A percentile compares a stretch with the other conserved stretches of the same genome.
Evolutionary conservation across 2,113 vertebrate genomes (phyloP).

Genomic region (Tonatia bakeri): DNA sequence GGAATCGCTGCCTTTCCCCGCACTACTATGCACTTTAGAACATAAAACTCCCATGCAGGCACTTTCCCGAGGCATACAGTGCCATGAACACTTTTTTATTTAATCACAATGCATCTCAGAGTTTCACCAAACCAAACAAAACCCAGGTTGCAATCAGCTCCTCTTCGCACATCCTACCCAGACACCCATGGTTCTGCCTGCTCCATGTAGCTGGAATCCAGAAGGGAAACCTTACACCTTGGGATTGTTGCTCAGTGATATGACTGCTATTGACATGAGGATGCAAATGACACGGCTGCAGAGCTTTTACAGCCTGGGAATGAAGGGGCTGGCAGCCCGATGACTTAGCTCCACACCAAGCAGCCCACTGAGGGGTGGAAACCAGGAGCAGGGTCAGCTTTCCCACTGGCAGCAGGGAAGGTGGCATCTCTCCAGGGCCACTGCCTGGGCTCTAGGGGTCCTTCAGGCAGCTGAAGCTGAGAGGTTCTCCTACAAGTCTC

Average conservation of each 20-base stretch:
- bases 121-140: conserved; percentile 51
- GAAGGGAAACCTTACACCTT: conserved; percentile 48
- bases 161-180: background rate
- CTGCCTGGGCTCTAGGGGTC: background rate
- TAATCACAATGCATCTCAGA: conserved; percentile 54
- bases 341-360: background rate
- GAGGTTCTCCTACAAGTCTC: background rate
- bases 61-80: conserved; percentile 70
- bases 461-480: background rate
- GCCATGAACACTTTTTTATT: conserved; percentile 60
- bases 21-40: conserved; percentile 12
- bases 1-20: background rate
- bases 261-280: background rate
- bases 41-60: conserved; percentile 51
- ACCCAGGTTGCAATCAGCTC: conserved; percentile 65
- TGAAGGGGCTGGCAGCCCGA: background rate
- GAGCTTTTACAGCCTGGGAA: background rate
- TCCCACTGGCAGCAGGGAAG: background rate
- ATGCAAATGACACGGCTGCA: background rate
- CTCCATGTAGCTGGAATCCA: conserved; percentile 61
- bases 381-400: accelerated
- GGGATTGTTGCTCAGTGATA: background rate
- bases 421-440: background rate
- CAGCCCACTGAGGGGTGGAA: background rate
- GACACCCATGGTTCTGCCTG: conserved; percentile 4